Evolutionary conservation across 2,888 invertebrate genomes (phyloP).

Genomic region (Formica aserva): DNA sequence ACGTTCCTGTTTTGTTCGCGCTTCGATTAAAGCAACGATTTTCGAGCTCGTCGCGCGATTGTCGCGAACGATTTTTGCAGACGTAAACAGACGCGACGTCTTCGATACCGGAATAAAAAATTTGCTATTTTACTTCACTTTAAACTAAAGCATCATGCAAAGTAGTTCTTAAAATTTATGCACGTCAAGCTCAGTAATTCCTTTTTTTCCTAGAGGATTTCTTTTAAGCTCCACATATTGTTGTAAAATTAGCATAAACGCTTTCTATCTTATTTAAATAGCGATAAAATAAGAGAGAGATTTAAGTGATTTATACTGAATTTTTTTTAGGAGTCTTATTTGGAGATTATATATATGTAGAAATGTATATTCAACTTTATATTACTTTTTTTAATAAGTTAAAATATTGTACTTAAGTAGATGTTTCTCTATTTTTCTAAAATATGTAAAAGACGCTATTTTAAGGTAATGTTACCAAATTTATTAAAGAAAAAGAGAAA

Average conservation of each 20-base stretch:
- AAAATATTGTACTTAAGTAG: neutral
- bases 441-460: neutral
- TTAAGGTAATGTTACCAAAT: neutral
- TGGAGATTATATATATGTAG: neutral
- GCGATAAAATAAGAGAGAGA: neutral
- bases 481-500: neutral
- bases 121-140: neutral
- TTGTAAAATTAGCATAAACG: conserved; percentile 1
- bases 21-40: conserved; percentile 42
- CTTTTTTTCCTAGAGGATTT: neutral
- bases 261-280: neutral
- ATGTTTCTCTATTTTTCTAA: neutral
- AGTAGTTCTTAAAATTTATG: neutral
- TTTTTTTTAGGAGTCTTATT: neutral
- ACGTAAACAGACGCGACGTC: neutral
- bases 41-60: conserved; percentile 7
- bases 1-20: conserved; percentile 42
- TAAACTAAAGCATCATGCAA: neutral
- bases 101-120: conserved; percentile 15
- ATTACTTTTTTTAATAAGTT: neutral
- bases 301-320: neutral
- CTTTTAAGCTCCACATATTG: neutral
- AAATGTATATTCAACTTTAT: neutral
- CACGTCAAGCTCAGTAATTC: neutral
- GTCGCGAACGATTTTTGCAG: conserved; percentile 28